Evolutionary conservation across 2,888 invertebrate species (phyloP), one percentile per base, ranked within the genome.

Genomic region (Liposcelis brunnea): DNA sequence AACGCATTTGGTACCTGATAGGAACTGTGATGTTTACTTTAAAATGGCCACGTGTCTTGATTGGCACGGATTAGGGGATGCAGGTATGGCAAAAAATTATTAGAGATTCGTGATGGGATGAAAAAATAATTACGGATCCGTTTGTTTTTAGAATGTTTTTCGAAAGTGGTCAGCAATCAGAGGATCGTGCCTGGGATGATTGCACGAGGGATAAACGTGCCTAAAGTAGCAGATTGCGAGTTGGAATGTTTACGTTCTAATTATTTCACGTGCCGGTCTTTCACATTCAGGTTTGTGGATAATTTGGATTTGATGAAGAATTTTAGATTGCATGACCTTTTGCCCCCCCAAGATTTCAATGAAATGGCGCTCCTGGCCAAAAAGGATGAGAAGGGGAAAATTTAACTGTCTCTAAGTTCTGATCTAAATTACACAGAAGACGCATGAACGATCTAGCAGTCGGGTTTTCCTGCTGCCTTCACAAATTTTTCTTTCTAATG

Each of bases 201-300:
- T 46, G 43, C 40, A 15, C 12, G 42, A 42, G 36, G 37, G 31
- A 49, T 52, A 33, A 50, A 50, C 45, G 19, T 47, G 12, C 42
- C 35, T 8, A 42, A 32, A 19, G 21, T 43, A 19, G 10, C 45
- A 11, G 81, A 85, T 15, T 86, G 86, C 54, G 83, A 86, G 58
- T 69, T 80, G 7, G 81, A 82, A 53, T 86, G 86, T 54, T 72
- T 84, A 4, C 66, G 74, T n/a, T 71, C 80, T 0, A 69, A 67
- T 1, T 72, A 72, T 33, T 86, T 86, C 63, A 78, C 80, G 43
- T 86, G 86, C 55, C 70, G 84, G 43, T 80, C 82, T 5, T 85
- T 84, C 54, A 82, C 83, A 52, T 86, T 72, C 56, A 71, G 79
- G 78, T 80, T 59, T 52, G 42, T 31, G 15, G 47, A 7, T 32